Evolutionary conservation across 2,797 vertebrate species (phyloP), one percentile per base, ranked within the genome.

Genomic region (Xiphophorus birchmanni): DNA sequence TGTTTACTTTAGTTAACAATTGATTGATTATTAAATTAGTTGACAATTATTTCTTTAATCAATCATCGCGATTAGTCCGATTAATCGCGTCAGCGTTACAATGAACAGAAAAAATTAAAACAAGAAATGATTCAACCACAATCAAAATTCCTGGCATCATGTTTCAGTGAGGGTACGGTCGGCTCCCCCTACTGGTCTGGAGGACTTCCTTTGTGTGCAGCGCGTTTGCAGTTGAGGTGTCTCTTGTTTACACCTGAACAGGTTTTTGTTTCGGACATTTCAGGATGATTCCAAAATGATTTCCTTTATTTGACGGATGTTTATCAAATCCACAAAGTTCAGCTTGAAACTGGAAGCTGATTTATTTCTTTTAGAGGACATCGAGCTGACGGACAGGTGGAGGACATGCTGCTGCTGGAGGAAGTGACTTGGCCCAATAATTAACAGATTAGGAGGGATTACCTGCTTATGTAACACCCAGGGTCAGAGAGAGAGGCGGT

Each of bases 371-470:
- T 17, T 4, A 5, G 8, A 11, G 45, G 32, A 37, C 48, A 4
- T n/a, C 17, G 15, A 3, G 50, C 15, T 56, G 5, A 23, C 48
- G 18, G 42, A 56, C 73, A 56, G 73, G 42, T 2, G 40, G 37
- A 75, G 50, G 52, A 78, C 74, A 48, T 17, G 8, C 6, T 29
- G 32, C 17, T 37, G 60, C 58, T 35, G 15, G 73, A 29, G 8
- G 5, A 47, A 10, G 73, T 35, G 26, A n/a, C 74, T 48, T 13
- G 5, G 54, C 71, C 37, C 88, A 91, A 90, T 86, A 88, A 91
- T 90, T 89, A 89, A 63, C 87, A 21, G 21, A 50, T 82, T 88
- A 90, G 91, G 75, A 74, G 40, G 48, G 86, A 93, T 93, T 80
- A 94, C 18, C 84, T 71, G n/a, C 2, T 94, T 88, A 87, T 81